Evolutionary conservation across 2,797 vertebrate species (phyloP).

Genomic region (Momotus momota): DNA sequence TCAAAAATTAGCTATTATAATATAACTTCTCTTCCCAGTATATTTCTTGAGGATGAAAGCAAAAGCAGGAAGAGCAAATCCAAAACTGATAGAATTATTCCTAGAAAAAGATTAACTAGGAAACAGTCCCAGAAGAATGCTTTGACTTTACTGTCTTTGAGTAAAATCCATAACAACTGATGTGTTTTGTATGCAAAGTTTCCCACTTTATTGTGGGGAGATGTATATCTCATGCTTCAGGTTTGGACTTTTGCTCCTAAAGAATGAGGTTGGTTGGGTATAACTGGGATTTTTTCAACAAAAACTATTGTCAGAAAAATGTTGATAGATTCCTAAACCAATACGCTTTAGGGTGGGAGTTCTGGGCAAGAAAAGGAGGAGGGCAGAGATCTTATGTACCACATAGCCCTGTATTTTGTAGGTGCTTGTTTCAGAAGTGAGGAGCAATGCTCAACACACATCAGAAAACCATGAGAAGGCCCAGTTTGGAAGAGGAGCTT

Average conservation of each 20-base stretch:
- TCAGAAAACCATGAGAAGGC: not conserved
- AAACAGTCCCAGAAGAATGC: not conserved
- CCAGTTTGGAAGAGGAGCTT: not conserved
- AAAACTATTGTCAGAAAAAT: not conserved
- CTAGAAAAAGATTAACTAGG: not conserved
- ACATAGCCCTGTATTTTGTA: accelerated
- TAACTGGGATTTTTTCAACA: accelerated
- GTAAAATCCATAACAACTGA: not conserved
- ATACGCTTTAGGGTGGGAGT: accelerated
- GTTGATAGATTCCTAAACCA: not conserved
- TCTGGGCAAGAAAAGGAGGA: not conserved
- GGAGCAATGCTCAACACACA: accelerated
- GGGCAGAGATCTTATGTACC: accelerated
- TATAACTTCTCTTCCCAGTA: not conserved
- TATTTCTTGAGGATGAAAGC: not conserved
- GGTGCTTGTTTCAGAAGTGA: not conserved
- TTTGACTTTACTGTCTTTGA: not conserved
- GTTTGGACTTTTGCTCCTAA: not conserved
- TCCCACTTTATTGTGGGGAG: not conserved
- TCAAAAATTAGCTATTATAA: not conserved
- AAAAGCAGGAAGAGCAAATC: not conserved
- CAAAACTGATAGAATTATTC: not conserved
- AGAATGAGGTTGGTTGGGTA: not conserved
- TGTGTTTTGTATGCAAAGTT: not conserved
- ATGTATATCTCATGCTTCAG: not conserved